Evolutionary conservation across 2,888 invertebrate species (phyloP), one percentile per base, ranked within the genome.

Genomic region (Sesia bembeciformis): DNA sequence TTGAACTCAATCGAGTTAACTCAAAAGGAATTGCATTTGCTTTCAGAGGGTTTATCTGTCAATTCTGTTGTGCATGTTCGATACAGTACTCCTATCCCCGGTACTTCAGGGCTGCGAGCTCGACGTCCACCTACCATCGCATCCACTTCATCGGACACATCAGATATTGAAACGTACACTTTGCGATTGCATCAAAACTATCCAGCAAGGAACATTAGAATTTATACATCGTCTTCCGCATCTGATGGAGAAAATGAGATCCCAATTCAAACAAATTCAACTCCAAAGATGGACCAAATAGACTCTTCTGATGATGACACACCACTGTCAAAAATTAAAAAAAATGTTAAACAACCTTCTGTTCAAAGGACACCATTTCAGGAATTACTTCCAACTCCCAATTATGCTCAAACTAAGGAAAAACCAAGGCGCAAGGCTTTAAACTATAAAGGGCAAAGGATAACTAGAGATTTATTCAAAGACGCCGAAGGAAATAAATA

Each of bases 391-490:
- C 60, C 60, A 40, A 60, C 58, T 3, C 60, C 60, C 51, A 54
- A 58, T 51, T 60, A 51, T 38, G 57, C 52, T 40, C 38, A 39
- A 39, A 52, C 56, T 6, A 60, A 60, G 49, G 54, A 40, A 39
- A 51, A 51, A 46, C 58, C 58, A 51, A 49, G 60, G 39, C 41
- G 57, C 54, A 58, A 58, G 54, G 58, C 60, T 4, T 49, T 60
- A 41, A 57, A 60, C 54, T 58, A 58, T 54, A 60, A 40, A 8
- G 58, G 60, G 23, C 57, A 58, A 53, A 53, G 53, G 54, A 46
- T 60, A 41, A 58, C 58, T 8, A 58, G 56, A 54, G 57, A 59
- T 53, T 41, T 60, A 40, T 58, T 60, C 53, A 52, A 53, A 40
- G 4, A 39, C 40, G 40, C 6, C 23, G 40, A 53, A 49, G 40